These are phyloP conservation scores for Zaprionus ornatus DNA, from an alignment of 1,140 invertebrate species.

Conservation along the genomic window DNA sequence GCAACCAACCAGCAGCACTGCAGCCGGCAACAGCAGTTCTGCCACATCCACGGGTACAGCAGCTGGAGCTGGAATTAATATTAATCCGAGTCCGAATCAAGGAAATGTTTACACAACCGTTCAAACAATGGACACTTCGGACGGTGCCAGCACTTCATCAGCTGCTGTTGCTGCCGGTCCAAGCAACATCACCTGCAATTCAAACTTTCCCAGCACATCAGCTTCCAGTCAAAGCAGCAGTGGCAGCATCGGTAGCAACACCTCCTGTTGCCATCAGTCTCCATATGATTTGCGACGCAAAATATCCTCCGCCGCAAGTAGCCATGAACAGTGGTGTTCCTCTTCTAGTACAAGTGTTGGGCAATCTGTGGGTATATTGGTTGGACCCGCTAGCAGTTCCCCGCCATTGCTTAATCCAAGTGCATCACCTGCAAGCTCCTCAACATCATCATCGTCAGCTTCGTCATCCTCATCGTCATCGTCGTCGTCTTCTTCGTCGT, in stretches of 20 bases:
- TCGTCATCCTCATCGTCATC: slow-evolving; percentile 60
- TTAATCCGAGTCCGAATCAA: slow-evolving; percentile 23
- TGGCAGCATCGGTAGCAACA: slow-evolving; percentile 66
- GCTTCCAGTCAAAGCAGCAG: slow-evolving; percentile 55
- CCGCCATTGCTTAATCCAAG: slow-evolving; percentile 69
- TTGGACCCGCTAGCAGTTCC: slow-evolving; percentile 68
- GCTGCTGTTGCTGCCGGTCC: slow-evolving; percentile 25
- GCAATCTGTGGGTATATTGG: slow-evolving; percentile 56
- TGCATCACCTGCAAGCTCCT: slow-evolving; percentile 64
- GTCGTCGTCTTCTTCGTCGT: slow-evolving; percentile 62
- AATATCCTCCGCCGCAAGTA: slow-evolving; percentile 89
- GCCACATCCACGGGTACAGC: slow-evolving; percentile 22
- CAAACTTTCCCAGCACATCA: slow-evolving; percentile 50
- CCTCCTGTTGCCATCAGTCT: slow-evolving; percentile 89
- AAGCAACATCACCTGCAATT: slow-evolving; percentile 45
- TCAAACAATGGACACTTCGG: slow-evolving; percentile 72
- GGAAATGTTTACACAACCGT: slow-evolving; percentile 57
- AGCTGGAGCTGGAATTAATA: not conserved
- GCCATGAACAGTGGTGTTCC: slow-evolving; percentile 85
- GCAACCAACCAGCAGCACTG: slow-evolving; percentile 49
- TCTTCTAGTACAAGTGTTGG: slow-evolving; percentile 37
- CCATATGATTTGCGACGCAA: slow-evolving; percentile 94
- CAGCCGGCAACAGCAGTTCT: slow-evolving; percentile 8
- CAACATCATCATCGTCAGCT: slow-evolving; percentile 54
- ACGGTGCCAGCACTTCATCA: slow-evolving; percentile 41